Conservation (phyloP, 2,888 invertebrate species). For the Caenorhabditis sulstoni region DNA sequence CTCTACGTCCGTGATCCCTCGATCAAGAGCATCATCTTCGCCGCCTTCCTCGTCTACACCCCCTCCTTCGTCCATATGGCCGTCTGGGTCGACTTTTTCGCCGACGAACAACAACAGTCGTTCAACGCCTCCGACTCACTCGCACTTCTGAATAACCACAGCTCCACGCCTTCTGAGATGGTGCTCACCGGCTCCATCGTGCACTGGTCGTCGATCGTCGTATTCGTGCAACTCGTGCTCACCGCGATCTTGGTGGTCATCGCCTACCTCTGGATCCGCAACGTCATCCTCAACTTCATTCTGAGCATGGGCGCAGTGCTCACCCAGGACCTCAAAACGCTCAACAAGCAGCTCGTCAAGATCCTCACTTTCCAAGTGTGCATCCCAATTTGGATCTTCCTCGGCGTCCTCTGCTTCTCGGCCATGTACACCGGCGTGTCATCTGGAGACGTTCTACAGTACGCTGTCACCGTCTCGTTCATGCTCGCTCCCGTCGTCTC, state of each 20-base stretch:
- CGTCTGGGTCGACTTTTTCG: constrained; percentile 38
- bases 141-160: neutral
- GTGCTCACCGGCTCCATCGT: constrained; percentile 27
- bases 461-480: constrained; percentile 36
- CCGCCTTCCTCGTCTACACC: constrained; percentile 39
- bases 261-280: constrained; percentile 44
- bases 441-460: constrained; percentile 19
- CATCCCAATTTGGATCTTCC: constrained; percentile 53
- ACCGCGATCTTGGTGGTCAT: constrained; percentile 30
- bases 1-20: constrained; percentile 43
- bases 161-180: constrained; percentile 16
- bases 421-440: constrained; percentile 27
- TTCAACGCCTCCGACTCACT: neutral
- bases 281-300: constrained; percentile 41
- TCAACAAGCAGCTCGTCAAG: constrained; percentile 50
- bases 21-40: constrained; percentile 43
- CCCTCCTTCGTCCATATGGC: constrained; percentile 42
- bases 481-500: constrained; percentile 53
- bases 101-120: constrained; percentile 13
- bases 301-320: constrained; percentile 40
- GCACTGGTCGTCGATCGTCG: constrained; percentile 39
- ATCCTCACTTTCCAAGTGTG: constrained; percentile 56
- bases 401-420: constrained; percentile 39
- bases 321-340: constrained; percentile 32
- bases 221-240: constrained; percentile 36